Conservation (phyloP, 1,140 invertebrate species). For the Zophobas atratus region DNA sequence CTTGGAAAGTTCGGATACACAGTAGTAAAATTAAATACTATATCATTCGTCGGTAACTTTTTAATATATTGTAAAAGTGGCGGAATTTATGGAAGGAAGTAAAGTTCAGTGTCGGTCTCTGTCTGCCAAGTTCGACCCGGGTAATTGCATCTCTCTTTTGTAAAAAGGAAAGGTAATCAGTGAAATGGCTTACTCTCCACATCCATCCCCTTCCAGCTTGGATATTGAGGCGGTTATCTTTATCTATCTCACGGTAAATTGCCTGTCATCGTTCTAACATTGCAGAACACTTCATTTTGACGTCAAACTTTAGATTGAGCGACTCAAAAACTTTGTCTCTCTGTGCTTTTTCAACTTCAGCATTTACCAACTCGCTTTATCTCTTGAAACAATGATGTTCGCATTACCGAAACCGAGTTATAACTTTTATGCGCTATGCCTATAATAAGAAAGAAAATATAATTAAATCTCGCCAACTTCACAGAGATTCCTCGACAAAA, state of each 20-base stretch:
- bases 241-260: conserved; percentile 54
- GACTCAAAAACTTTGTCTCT: conserved; percentile 51
- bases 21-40: conserved; percentile 50
- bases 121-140: background rate
- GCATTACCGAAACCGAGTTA: conserved; percentile 55
- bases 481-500: conserved; percentile 5
- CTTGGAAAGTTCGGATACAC: conserved; percentile 20
- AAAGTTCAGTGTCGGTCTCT: conserved; percentile 39
- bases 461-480: conserved; percentile 7
- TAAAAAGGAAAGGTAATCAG: conserved; percentile 53
- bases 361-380: conserved; percentile 54
- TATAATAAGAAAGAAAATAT: conserved; percentile 39
- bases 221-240: conserved; percentile 41
- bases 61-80: conserved; percentile 54
- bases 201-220: conserved; percentile 43
- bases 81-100: conserved; percentile 51
- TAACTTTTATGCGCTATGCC: conserved; percentile 50
- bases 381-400: conserved; percentile 55
- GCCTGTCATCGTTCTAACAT: conserved; percentile 59
- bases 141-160: conserved; percentile 24
- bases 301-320: conserved; percentile 60
- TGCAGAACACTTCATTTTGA: conserved; percentile 59
- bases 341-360: conserved; percentile 51
- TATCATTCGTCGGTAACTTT: conserved; percentile 50
- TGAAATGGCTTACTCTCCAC: conserved; percentile 46